Evolutionary conservation across 2,797 vertebrate genomes (phyloP).

Genomic region (Tragopan temminckii): DNA sequence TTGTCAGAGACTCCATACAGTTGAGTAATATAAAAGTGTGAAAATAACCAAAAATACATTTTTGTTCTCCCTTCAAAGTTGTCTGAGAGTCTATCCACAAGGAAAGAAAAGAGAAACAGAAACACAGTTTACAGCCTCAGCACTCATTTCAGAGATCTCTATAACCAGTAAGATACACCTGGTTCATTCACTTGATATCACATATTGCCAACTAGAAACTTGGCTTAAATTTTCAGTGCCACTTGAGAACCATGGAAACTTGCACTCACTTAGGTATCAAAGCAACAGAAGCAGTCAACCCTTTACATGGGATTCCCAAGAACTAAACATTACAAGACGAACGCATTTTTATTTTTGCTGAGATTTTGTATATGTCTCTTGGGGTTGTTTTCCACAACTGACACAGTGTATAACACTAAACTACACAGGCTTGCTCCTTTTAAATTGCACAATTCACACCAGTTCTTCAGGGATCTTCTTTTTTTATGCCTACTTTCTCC

Average conservation of each 20-base stretch:
- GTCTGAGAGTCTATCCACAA: neutral
- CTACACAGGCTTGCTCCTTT: neutral
- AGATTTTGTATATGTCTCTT: neutral
- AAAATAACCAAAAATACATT: neutral
- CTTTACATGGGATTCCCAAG: neutral
- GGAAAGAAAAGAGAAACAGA: neutral
- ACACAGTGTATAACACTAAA: neutral
- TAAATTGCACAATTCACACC: accelerated
- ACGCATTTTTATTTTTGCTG: neutral
- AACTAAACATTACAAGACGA: neutral
- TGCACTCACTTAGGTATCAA: neutral
- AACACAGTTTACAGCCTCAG: accelerated
- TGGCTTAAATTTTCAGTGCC: neutral
- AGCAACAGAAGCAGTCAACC: neutral
- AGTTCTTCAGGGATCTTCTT: neutral
- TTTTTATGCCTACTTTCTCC: neutral
- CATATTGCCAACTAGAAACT: neutral
- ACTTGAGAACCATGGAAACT: neutral
- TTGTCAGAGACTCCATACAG: neutral
- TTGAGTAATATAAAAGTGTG: neutral
- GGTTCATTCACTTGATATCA: neutral
- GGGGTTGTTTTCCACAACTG: neutral
- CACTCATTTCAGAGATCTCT: neutral
- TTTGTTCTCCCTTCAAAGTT: neutral
- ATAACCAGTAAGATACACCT: neutral